A percentile compares a stretch with the other conserved stretches of the same genome.
phyloP scores from a whole-genome alignment of 2,797 vertebrate species.

The Anguilla anguilla region DNA sequence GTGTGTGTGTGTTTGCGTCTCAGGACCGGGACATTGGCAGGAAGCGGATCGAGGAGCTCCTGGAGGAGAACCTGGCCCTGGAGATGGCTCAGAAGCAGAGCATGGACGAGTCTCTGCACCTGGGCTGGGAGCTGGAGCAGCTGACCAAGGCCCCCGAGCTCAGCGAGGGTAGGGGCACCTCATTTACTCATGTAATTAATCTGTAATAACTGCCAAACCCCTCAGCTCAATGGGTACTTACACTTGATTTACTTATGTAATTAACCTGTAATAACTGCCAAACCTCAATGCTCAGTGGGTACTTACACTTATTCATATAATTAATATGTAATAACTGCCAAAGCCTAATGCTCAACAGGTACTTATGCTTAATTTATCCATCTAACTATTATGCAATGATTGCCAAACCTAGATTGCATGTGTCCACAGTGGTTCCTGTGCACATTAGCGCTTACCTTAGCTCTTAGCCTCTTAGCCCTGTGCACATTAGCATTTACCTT shows the following conservation, averaged over 20 bases:
- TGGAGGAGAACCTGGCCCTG: conserved; percentile 95
- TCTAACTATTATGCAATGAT: too few relatives aligned
- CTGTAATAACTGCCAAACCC: not conserved
- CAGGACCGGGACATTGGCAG: conserved; percentile 93
- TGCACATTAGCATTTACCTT: too few relatives aligned
- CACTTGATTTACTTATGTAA: conserved; percentile 54
- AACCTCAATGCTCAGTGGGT: conserved; percentile 40
- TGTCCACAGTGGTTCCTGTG: not conserved
- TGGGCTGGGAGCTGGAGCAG: conserved; percentile 97
- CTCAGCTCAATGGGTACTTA: conserved; percentile 50
- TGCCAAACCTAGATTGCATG: conserved; percentile 59
- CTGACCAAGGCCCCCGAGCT: conserved; percentile 91
- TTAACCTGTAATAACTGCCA: not conserved
- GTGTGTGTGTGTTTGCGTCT: not conserved
- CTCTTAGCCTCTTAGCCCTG: too few relatives aligned
- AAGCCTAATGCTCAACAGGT: conserved; percentile 4
- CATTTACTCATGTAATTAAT: not conserved
- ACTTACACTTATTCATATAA: conserved; percentile 63
- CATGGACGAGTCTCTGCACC: conserved; percentile 96
- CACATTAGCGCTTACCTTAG: too few relatives aligned
- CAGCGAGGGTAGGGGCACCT: conserved; percentile 79
- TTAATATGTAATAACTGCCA: conserved; percentile 65
- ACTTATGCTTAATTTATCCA: too few relatives aligned
- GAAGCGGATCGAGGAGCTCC: conserved; percentile 92
- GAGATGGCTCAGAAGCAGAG: conserved; percentile 99